Conservation (phyloP, 2,888 invertebrate genomes). For the Dorcus parallelipipedus region DNA sequence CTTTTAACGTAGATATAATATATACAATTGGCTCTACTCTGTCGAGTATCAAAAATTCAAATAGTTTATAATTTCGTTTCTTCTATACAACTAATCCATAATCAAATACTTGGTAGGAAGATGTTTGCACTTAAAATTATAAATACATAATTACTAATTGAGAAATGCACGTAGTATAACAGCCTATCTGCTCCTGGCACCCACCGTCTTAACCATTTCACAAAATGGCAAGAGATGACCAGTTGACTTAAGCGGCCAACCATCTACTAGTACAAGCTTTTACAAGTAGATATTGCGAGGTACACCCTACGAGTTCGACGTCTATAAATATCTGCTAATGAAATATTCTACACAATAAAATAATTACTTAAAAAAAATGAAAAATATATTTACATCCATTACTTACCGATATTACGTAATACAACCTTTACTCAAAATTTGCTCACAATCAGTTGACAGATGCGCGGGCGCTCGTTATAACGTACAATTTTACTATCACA, state of each 20-base stretch:
- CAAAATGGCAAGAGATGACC: conserved; percentile 45
- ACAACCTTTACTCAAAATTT: conserved; percentile 11
- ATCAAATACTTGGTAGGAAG: conserved; percentile 52
- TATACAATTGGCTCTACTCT: conserved; percentile 26
- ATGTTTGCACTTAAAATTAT: conserved; percentile 44
- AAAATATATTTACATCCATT: conserved; percentile 7
- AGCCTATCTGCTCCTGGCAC: conserved; percentile 40
- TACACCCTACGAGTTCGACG: conserved; percentile 37
- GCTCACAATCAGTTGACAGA: no score
- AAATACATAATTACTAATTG: conserved; percentile 21
- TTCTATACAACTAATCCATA: conserved; percentile 34
- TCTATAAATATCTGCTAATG: conserved; percentile 20
- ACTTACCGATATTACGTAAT: not conserved
- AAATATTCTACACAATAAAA: conserved; percentile 13
- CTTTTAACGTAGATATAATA: conserved; percentile 14
- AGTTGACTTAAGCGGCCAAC: conserved; percentile 36
- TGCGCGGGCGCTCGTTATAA: not conserved
- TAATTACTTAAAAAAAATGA: conserved; percentile 3
- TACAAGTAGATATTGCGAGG: conserved; percentile 43
- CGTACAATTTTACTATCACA: conserved; percentile 10
- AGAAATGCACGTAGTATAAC: conserved; percentile 43
- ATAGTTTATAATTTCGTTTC: conserved; percentile 33
- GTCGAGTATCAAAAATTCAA: conserved; percentile 25
- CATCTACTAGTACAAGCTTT: conserved; percentile 37
- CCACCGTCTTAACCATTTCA: conserved; percentile 42